Conservation (phyloP, 1,140 invertebrate species). For the Drusus annulatus region DNA sequence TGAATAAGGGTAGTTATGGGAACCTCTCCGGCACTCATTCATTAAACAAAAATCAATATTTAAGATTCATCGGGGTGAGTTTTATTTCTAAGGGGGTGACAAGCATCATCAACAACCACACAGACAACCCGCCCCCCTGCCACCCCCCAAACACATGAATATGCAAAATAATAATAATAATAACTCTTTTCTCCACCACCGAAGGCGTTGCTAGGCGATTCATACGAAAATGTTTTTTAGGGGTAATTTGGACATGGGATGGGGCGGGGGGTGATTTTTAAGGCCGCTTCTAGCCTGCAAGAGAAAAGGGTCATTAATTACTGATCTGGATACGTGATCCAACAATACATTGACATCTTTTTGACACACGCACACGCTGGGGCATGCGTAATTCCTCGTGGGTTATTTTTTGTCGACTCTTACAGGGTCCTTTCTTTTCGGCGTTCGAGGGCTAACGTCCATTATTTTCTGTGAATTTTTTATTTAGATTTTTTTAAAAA, state of each 20-base stretch:
- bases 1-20: no score
- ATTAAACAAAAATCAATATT: conserved; percentile 19
- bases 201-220: conserved; percentile 47
- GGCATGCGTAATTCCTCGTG: conserved; percentile 28
- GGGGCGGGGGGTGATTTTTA: conserved; percentile 67
- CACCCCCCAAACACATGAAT: conserved; percentile 7
- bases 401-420: conserved; percentile 42
- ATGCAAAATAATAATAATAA: conserved; percentile 44
- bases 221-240: conserved; percentile 32
- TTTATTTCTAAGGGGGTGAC: conserved; percentile 30
- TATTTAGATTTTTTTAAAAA: no score
- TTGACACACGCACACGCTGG: conserved; percentile 44
- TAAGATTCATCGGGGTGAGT: background rate
- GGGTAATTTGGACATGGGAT: conserved; percentile 14
- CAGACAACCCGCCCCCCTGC: background rate
- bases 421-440: conserved; percentile 22
- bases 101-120: conserved; percentile 33
- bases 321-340: conserved; percentile 56
- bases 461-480: no score
- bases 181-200: conserved; percentile 38
- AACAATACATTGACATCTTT: conserved; percentile 28
- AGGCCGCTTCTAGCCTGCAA: conserved; percentile 68
- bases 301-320: conserved; percentile 61
- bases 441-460: background rate
- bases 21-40: background rate